Conservation (phyloP, 2,888 invertebrate genomes). For the Drosophila maculinotata region DNA sequence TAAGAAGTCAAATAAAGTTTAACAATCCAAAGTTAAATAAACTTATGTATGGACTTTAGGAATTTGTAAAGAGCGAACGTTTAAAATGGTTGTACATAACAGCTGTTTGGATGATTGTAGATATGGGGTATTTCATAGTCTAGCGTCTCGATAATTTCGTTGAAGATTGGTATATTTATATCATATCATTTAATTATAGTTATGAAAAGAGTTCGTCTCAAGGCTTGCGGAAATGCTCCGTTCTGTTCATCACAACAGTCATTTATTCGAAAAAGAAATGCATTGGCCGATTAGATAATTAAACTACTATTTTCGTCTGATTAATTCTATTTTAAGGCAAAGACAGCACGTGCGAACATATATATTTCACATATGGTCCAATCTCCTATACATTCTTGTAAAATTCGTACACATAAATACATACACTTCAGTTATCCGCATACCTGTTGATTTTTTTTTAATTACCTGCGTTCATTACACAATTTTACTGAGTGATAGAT, state of each 20-base stretch:
- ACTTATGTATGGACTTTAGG: too few species aligned
- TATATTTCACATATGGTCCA: not conserved
- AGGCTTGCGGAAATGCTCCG: slow-evolving; percentile 2
- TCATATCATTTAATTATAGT: slow-evolving; percentile 27
- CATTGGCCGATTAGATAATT: slow-evolving; percentile 15
- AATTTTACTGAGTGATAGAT: too few species aligned
- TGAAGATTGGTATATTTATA: slow-evolving; percentile 6
- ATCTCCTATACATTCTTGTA: not conserved
- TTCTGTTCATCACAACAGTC: not conserved
- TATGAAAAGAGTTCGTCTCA: slow-evolving; percentile 1
- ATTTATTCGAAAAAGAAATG: slow-evolving; percentile 21
- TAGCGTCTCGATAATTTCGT: not conserved
- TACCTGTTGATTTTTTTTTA: too few species aligned
- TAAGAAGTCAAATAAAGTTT: too few species aligned
- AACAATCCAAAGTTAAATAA: too few species aligned
- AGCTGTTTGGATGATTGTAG: not conserved
- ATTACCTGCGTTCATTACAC: too few species aligned
- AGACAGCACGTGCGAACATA: too few species aligned
- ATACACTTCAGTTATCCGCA: too few species aligned
- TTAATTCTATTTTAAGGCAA: not conserved
- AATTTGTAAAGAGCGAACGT: too few species aligned
- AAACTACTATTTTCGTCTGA: not conserved
- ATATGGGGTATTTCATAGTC: not conserved
- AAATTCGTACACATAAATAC: too few species aligned
- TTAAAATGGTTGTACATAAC: too few species aligned